Percentiles rank a stretch among this genome's conserved stretches.
Evolutionary conservation across 1,140 invertebrate species (phyloP).

Genomic region (Oryctes rhinoceros): DNA sequence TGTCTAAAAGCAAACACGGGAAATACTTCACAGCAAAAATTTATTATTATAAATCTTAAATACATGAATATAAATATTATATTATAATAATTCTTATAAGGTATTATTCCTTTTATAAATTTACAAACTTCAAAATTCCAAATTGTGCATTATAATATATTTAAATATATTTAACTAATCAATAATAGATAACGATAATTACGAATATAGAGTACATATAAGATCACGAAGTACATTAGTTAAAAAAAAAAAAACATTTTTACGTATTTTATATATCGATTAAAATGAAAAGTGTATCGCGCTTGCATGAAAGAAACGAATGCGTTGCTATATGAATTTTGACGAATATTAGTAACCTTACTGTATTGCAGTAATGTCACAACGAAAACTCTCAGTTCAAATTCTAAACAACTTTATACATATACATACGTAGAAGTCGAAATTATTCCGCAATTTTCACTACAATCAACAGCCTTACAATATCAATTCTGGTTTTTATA

Average conservation of each 20-base stretch:
- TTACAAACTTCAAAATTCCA: conserved; percentile 43
- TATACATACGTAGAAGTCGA: no score
- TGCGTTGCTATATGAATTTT: no score
- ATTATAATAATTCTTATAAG: conserved; percentile 19
- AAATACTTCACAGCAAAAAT: conserved; percentile 42
- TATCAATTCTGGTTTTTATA: no score
- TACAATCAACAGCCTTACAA: no score
- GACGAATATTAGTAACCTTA: background rate
- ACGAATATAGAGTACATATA: conserved; percentile 8
- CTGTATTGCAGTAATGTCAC: background rate
- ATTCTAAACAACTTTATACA: background rate
- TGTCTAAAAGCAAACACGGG: no score
- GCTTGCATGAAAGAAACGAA: no score
- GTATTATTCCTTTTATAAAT: conserved; percentile 36
- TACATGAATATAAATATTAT: conserved; percentile 42
- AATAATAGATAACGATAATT: conserved; percentile 27
- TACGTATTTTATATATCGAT: no score
- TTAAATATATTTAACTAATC: background rate
- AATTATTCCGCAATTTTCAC: no score
- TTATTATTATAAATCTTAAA: conserved; percentile 43
- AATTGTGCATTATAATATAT: conserved; percentile 40
- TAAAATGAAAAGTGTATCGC: no score
- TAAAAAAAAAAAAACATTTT: no score
- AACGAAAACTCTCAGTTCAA: background rate
- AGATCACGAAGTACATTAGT: background rate